A percentile compares a stretch with the other conserved stretches of the same genome.
These are phyloP conservation scores for Xylota sylvarum DNA, from an alignment of 2,888 invertebrate species.

Conservation along the genomic window DNA sequence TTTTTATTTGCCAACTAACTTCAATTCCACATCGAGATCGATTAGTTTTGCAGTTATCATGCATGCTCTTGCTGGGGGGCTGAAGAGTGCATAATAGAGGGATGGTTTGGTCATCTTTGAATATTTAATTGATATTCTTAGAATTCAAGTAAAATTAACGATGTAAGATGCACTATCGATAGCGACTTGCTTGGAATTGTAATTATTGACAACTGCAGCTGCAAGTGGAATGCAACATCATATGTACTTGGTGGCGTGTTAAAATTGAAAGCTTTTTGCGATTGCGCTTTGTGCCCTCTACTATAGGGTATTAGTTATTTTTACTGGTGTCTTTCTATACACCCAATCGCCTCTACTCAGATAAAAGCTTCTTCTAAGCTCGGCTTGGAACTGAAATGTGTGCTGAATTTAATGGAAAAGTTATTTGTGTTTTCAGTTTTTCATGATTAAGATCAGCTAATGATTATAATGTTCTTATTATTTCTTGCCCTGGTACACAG, in stretches of 20 bases:
- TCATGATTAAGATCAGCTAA: too few relatives aligned
- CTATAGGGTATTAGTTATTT: neutral
- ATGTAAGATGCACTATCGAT: too few relatives aligned
- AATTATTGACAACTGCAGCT: slow-evolving; percentile 29
- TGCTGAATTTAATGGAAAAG: too few relatives aligned
- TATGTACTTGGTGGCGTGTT: neutral
- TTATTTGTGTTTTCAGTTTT: too few relatives aligned
- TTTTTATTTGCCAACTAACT: slow-evolving; percentile 78
- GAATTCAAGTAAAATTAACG: too few relatives aligned
- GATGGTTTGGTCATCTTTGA: slow-evolving; percentile 80
- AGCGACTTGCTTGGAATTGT: neutral
- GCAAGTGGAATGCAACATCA: slow-evolving; percentile 2
- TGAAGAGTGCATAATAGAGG: slow-evolving; percentile 84
- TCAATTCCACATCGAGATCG: slow-evolving; percentile 84
- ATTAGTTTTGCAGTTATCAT: slow-evolving; percentile 85
- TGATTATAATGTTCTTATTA: too few relatives aligned
- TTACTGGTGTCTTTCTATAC: neutral
- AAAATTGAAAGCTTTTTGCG: slow-evolving; percentile 22
- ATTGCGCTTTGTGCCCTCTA: neutral
- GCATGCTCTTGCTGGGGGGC: slow-evolving; percentile 85
- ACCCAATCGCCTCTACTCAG: too few relatives aligned
- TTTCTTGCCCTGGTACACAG: too few relatives aligned
- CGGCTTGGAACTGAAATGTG: too few relatives aligned
- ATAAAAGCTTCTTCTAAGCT: too few relatives aligned
- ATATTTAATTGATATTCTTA: neutral